Conservation (phyloP, 2,113 vertebrate species). For the Ascaphus truei region DNA sequence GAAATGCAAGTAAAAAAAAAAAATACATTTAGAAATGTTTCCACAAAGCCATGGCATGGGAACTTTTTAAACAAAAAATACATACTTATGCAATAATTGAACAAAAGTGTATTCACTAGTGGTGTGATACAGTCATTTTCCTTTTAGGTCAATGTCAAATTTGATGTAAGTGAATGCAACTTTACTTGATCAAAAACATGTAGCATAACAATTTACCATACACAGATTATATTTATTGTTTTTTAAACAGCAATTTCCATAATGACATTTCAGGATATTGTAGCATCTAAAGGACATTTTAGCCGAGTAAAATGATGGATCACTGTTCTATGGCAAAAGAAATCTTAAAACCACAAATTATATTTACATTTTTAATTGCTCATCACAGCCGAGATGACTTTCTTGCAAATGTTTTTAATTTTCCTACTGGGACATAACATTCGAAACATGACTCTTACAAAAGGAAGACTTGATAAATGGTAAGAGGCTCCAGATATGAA, state of each 20-base stretch:
- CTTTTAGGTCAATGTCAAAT: background rate
- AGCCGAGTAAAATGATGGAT: constrained; percentile 10
- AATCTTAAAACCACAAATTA: constrained; percentile 13
- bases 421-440: constrained; percentile 5
- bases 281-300: background rate
- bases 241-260: constrained; percentile 17
- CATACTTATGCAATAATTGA: background rate
- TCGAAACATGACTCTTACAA: background rate
- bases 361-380: constrained; percentile 30
- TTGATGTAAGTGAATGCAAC: constrained; percentile 6
- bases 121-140: background rate
- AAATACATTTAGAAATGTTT: too few species aligned
- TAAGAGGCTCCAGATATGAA: background rate
- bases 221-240: too few species aligned
- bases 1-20: too few species aligned
- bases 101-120: background rate
- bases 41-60: background rate
- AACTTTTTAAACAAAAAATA: background rate
- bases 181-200: constrained; percentile 5
- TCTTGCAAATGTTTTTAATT: constrained; percentile 25
- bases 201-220: too few species aligned
- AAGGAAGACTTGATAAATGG: background rate
- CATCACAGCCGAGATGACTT: constrained; percentile 9
- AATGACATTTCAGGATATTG: constrained; percentile 15
- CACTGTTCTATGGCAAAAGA: background rate